Conservation (phyloP, 2,797 vertebrate species). For the Eutrigla gurnardus region DNA sequence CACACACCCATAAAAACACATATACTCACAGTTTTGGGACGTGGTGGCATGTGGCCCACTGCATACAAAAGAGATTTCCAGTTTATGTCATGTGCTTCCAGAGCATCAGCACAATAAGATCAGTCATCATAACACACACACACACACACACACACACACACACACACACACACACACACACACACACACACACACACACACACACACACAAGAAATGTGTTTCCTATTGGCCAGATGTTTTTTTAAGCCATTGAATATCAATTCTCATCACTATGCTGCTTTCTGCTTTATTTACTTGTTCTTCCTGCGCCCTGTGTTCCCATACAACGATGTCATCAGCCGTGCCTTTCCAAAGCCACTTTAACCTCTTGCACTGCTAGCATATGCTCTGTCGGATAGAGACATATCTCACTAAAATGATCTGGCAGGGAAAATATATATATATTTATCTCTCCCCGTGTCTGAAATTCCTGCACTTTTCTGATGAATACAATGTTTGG, state of each 20-base stretch:
- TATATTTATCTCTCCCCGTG: neutral
- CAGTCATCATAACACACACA: conserved; percentile 7
- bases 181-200: conserved; percentile 3
- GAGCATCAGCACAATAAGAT: conserved; percentile 19
- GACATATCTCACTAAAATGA: conserved; percentile 50
- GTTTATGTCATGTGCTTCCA: conserved; percentile 45
- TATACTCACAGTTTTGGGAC: conserved; percentile 16
- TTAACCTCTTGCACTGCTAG: conserved; percentile 38
- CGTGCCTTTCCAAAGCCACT: conserved; percentile 32
- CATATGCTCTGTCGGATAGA: conserved; percentile 55
- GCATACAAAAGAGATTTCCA: conserved; percentile 24
- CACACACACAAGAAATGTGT: conserved; percentile 21
- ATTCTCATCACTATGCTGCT: conserved; percentile 43
- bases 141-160: conserved; percentile 3
- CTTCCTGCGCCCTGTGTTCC: conserved; percentile 21
- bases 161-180: conserved; percentile 16
- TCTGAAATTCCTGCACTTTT: conserved; percentile 14
- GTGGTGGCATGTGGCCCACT: conserved; percentile 10
- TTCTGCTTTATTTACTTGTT: conserved; percentile 30
- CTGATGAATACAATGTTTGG: conserved; percentile 25
- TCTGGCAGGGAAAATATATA: conserved; percentile 24
- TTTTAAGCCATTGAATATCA: conserved; percentile 23
- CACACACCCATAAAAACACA: neutral
- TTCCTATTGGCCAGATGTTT: conserved; percentile 37
- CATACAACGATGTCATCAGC: conserved; percentile 16